Evolutionary conservation across 2,888 invertebrate genomes (phyloP).

Genomic region (Andrena bucephala): DNA sequence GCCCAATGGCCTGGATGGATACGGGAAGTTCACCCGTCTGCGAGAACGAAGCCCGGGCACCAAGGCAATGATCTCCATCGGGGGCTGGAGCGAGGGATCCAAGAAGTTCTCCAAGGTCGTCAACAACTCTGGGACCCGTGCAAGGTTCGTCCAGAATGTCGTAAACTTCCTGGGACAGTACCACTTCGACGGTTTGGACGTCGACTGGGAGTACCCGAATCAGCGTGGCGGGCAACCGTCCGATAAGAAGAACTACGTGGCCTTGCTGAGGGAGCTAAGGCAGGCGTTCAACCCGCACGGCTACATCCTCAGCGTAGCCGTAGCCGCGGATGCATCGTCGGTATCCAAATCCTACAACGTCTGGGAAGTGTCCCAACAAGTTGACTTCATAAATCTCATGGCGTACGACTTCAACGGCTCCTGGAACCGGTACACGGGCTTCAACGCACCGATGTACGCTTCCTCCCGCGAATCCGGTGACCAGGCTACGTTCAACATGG

Average conservation of each 20-base stretch:
- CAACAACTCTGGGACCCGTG: slow-evolving; percentile 82
- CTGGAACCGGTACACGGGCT: not conserved
- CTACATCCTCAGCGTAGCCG: slow-evolving; percentile 81
- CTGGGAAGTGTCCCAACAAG: slow-evolving; percentile 86
- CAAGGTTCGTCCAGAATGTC: slow-evolving; percentile 87
- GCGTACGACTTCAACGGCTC: not conserved
- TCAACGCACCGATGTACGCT: not conserved
- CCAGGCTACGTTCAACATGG: slow-evolving; percentile 84
- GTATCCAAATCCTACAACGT: slow-evolving; percentile 88
- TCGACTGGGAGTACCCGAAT: slow-evolving; percentile 91
- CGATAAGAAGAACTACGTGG: slow-evolving; percentile 86
- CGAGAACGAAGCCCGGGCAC: slow-evolving; percentile 86
- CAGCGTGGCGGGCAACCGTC: slow-evolving; percentile 86
- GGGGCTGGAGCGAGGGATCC: slow-evolving; percentile 90
- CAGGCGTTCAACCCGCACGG: slow-evolving; percentile 86
- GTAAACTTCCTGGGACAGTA: slow-evolving; percentile 86
- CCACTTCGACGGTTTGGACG: slow-evolving; percentile 90
- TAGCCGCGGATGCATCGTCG: slow-evolving; percentile 86
- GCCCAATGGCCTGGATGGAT: slow-evolving; percentile 83
- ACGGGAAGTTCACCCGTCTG: slow-evolving; percentile 85
- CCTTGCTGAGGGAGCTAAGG: slow-evolving; percentile 87
- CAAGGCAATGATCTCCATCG: slow-evolving; percentile 88
- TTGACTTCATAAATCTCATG: slow-evolving; percentile 87
- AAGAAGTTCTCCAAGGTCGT: slow-evolving; percentile 88
- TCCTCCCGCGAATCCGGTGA: slow-evolving; percentile 73